These are phyloP conservation scores for Agapostemon virescens DNA, from an alignment of 2,888 invertebrate genomes.

Conservation along the genomic window DNA sequence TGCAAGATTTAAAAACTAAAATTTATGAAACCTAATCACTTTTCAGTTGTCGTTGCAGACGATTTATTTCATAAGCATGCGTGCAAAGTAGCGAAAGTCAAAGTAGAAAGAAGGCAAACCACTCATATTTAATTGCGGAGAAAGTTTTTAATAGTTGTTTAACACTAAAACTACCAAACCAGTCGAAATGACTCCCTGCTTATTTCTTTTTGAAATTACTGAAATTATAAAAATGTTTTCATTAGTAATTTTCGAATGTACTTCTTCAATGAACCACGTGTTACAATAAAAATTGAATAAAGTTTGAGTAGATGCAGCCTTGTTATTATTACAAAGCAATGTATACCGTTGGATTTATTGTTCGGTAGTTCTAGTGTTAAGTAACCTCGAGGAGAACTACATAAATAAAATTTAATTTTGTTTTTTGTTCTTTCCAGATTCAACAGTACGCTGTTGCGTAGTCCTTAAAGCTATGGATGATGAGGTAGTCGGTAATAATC, in stretches of 20 bases:
- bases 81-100: neutral
- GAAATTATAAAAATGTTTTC: no score
- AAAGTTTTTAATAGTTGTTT: neutral
- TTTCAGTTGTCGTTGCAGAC: neutral
- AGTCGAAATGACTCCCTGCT: no score
- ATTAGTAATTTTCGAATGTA: no score
- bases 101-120: neutral
- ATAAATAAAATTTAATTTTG: neutral
- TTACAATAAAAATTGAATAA: no score
- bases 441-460: conserved; percentile 72
- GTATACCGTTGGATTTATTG: no score
- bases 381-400: neutral
- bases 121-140: neutral
- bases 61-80: neutral
- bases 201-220: no score
- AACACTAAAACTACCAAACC: no score
- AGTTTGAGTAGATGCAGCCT: no score
- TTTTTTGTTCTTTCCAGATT: conserved; percentile 66
- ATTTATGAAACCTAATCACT: neutral
- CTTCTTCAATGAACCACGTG: no score
- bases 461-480: conserved; percentile 71
- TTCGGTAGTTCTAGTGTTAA: no score
- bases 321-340: no score
- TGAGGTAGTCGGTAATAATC: conserved; percentile 68
- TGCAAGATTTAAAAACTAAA: neutral